phyloP scores from a whole-genome alignment of 2,113 vertebrate species.

The Mastomys coucha region DNA sequence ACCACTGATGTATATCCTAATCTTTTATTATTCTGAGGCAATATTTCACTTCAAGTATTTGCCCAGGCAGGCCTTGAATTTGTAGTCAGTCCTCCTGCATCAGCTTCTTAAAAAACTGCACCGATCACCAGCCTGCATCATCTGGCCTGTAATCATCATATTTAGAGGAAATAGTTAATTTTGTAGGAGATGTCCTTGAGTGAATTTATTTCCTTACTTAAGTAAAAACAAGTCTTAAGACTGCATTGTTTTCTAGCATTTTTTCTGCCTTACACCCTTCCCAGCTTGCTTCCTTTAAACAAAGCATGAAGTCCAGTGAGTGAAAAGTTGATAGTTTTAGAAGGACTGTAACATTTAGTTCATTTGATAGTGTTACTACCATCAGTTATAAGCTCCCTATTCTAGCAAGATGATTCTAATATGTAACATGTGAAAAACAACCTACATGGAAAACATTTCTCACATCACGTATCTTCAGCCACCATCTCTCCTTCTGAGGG shows the following conservation, averaged over 20 bases:
- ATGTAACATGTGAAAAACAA: neutral
- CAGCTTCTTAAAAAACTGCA: neutral
- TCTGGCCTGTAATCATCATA: neutral
- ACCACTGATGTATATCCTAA: neutral
- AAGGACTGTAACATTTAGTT: neutral
- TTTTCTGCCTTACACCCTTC: neutral
- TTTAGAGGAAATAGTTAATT: constrained; percentile 18
- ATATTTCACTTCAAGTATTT: neutral
- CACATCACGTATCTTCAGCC: neutral
- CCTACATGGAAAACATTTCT: neutral
- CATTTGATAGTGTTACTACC: constrained; percentile 4
- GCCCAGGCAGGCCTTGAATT: neutral
- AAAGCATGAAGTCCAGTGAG: neutral
- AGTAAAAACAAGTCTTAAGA: constrained; percentile 30
- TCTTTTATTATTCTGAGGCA: neutral
- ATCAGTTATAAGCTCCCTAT: neutral
- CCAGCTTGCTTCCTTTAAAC: neutral
- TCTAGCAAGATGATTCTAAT: neutral
- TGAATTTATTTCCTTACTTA: neutral
- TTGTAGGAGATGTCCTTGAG: neutral
- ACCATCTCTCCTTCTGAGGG: neutral
- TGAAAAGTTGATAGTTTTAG: neutral
- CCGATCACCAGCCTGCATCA: neutral
- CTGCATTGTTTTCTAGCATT: neutral
- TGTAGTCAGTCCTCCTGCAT: neutral